A percentile compares a stretch with the other conserved stretches of the same genome.
Evolutionary conservation across 2,797 vertebrate species (phyloP).

Genomic region (Syncerus caffer): DNA sequence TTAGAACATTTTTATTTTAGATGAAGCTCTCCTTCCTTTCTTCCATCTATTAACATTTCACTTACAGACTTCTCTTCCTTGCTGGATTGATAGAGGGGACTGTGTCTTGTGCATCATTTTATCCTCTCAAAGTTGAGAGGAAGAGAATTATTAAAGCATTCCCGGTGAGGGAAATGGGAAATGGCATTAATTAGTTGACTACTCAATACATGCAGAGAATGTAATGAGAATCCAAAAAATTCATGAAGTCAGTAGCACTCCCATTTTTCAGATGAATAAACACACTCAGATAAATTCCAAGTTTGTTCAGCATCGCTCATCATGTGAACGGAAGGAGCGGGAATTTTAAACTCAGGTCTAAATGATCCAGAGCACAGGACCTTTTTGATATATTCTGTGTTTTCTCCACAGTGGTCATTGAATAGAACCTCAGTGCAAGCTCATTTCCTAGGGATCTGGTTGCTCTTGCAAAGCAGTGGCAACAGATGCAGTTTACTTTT

Average conservation of each 20-base stretch:
- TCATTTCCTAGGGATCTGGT: neutral
- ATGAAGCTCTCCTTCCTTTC: neutral
- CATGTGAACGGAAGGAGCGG: neutral
- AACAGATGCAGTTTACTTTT: neutral
- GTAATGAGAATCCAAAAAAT: neutral
- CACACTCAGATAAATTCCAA: neutral
- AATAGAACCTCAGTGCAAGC: constrained; percentile 3
- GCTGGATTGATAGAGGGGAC: neutral
- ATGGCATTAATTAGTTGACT: neutral
- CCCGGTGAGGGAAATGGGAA: neutral
- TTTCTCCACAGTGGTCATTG: neutral
- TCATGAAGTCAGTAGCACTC: neutral
- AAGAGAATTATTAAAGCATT: neutral
- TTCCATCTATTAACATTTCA: neutral
- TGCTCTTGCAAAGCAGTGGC: neutral
- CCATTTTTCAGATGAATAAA: constrained; percentile 20
- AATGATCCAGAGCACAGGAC: neutral
- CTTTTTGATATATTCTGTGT: neutral
- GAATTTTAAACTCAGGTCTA: neutral
- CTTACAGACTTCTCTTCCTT: neutral
- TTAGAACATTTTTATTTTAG: neutral
- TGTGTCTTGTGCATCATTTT: neutral
- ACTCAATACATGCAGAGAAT: neutral
- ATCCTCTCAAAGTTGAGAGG: neutral
- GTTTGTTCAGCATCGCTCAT: neutral